phyloP scores from a whole-genome alignment of 1,140 invertebrate genomes.

The Mya arenaria region DNA sequence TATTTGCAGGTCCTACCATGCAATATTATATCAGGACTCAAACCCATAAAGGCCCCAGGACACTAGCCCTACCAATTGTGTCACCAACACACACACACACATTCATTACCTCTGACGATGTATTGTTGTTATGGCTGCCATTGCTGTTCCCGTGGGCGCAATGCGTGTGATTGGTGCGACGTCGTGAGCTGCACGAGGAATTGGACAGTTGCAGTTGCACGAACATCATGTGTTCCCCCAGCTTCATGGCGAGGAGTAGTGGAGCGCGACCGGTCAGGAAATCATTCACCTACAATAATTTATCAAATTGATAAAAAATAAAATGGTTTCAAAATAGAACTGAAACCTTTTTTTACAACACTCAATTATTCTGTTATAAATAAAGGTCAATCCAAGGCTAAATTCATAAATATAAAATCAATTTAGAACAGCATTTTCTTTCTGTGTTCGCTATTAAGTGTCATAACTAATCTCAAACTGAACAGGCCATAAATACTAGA shows the following conservation, averaged over 20 bases:
- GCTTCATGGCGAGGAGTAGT: conserved; percentile 94
- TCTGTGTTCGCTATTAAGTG: neutral
- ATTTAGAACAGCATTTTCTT: neutral
- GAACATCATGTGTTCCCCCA: conserved; percentile 98
- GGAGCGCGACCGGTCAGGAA: conserved; percentile 96
- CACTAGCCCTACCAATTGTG: too few relatives aligned
- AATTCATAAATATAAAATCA: neutral
- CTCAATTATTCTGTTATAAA: neutral
- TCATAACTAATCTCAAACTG: neutral
- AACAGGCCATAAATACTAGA: too few relatives aligned
- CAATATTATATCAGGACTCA: too few relatives aligned
- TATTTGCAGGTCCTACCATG: too few relatives aligned
- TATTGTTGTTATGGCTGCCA: conserved; percentile 35
- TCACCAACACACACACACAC: too few relatives aligned
- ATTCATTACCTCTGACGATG: too few relatives aligned
- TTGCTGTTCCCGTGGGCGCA: conserved; percentile 15
- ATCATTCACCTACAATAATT: conserved; percentile 89
- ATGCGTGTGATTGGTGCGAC: neutral
- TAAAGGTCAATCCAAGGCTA: neutral
- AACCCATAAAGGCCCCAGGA: too few relatives aligned
- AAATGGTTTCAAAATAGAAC: neutral
- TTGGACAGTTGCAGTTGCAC: conserved; percentile 96
- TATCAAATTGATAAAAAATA: neutral
- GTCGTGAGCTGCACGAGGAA: conserved; percentile 82
- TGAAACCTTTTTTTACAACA: neutral